phyloP scores from a whole-genome alignment of 1,140 invertebrate genomes.

The Eueides isabella region DNA sequence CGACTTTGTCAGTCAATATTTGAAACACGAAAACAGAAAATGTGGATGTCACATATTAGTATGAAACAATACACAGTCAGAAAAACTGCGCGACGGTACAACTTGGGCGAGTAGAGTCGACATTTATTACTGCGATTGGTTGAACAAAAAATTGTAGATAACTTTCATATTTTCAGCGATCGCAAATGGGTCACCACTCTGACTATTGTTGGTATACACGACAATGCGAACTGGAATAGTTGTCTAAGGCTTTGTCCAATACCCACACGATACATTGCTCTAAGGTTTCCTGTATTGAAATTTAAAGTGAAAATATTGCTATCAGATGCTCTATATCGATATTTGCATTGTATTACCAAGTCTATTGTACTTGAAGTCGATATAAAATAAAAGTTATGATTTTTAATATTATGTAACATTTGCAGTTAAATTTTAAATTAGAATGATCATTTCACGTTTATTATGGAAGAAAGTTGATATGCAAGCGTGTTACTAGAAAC shows the following conservation, averaged over 20 bases:
- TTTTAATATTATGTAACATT: background rate
- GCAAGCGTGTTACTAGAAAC: too few relatives aligned
- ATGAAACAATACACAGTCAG: conserved; percentile 4
- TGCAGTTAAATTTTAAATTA: background rate
- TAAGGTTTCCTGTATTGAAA: conserved; percentile 63
- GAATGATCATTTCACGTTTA: background rate
- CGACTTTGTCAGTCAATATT: background rate
- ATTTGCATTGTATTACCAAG: conserved; percentile 5
- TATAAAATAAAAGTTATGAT: background rate
- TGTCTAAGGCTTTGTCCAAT: conserved; percentile 67
- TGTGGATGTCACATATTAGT: background rate
- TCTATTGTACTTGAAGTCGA: conserved; percentile 11
- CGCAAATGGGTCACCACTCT: conserved; percentile 61
- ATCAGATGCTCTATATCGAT: conserved; percentile 3
- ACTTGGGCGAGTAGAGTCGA: background rate
- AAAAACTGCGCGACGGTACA: conserved; percentile 8
- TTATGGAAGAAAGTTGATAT: background rate
- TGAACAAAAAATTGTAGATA: conserved; percentile 42
- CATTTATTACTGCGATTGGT: conserved; percentile 19
- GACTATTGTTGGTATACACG: conserved; percentile 57
- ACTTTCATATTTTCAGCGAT: conserved; percentile 58
- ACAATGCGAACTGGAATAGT: conserved; percentile 67
- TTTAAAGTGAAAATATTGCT: conserved; percentile 64
- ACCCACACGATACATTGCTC: conserved; percentile 68
- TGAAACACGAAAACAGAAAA: background rate